Base-by-base conservation (phyloP, 2,113 vertebrate species). In the Cricetomys ansorgei region DNA sequence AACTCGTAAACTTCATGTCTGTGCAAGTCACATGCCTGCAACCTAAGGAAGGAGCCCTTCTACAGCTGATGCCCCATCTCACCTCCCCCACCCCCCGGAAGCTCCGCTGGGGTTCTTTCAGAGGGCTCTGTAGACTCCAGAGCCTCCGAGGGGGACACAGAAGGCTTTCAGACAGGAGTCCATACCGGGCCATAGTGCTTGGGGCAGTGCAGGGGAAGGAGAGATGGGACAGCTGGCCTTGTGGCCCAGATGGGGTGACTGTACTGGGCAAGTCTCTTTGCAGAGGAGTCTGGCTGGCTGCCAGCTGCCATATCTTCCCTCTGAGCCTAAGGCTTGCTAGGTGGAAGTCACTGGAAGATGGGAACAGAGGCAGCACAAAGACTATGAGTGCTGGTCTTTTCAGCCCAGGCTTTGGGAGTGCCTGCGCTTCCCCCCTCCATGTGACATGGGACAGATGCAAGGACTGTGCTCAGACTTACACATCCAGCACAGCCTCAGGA, bases 361-460 rank as follows among this genome's bases (percentile, higher is more conserved):
- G 21, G n/a, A 40, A 67, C 0, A 55, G 90, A 83, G 72, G 27
- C 69, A 11, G 16, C 2, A 3, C 25, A n/a, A 4, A 5, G 43
- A 43, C 13, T 13, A 17, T 64, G n/a, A 45, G 8, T 15, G 55
- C 50, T 55, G 29, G 55, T 55, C 37, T 25, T 55, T 57, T 27
- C 57, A 76, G 57, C 83, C 57, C 12, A 34, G 45, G 64, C n/a
- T 43, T 50, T 10, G 27, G 70, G 43, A 23, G 43, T 2, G 29
- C 3, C 21, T 17, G 16, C 37, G n/a, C n/a, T n/a, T n/a, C n/a
- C n/a, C n/a, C n/a, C n/a, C 75, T 76, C 7, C n/a, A 34, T 0
- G 0, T 7, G 27, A 16, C 75, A 31, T 19, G 23, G 29, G 75
- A 64, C 40, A 67, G 10, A 64, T 11, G 31, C 19, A 48, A 75